Percentiles rank a stretch among this genome's conserved stretches.
phyloP scores from a whole-genome alignment of 2,797 vertebrate species.

The Aldrovandia affinis region DNA sequence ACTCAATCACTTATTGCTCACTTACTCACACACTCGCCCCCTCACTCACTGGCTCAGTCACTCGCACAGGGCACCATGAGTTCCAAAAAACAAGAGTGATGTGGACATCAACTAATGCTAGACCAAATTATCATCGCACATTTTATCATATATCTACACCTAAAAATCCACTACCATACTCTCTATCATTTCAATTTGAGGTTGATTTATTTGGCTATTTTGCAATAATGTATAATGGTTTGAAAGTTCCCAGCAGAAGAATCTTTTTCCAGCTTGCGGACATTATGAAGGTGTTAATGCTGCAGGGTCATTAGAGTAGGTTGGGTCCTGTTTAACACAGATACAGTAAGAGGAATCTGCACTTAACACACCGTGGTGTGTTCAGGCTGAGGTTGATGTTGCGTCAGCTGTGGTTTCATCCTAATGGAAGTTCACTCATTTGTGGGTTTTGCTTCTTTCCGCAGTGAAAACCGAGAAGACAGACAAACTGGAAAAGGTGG shows the following conservation, averaged over 20 bases:
- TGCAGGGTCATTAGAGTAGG: too few species aligned
- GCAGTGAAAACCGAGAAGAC: conserved; percentile 74
- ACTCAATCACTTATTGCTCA: background rate
- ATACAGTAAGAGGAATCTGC: background rate
- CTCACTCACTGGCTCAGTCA: background rate
- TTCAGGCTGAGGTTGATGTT: background rate
- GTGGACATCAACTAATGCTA: too few species aligned
- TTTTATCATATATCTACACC: too few species aligned
- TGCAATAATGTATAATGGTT: too few species aligned
- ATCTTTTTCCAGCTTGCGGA: too few species aligned
- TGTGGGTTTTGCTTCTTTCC: conserved; percentile 39
- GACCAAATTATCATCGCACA: background rate
- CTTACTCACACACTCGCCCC: too few species aligned
- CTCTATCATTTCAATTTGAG: too few species aligned
- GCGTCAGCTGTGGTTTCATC: background rate
- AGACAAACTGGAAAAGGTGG: conserved; percentile 60
- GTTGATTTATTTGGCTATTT: too few species aligned
- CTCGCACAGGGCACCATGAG: background rate
- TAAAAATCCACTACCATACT: too few species aligned
- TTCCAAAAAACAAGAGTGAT: too few species aligned
- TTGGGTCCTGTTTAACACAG: background rate
- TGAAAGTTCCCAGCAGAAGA: too few species aligned
- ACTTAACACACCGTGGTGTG: background rate
- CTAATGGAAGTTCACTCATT: background rate
- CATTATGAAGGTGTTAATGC: too few species aligned